These are phyloP conservation scores for Procambarus virginalis DNA, from an alignment of 1,140 invertebrate species.

Conservation along the genomic window DNA sequence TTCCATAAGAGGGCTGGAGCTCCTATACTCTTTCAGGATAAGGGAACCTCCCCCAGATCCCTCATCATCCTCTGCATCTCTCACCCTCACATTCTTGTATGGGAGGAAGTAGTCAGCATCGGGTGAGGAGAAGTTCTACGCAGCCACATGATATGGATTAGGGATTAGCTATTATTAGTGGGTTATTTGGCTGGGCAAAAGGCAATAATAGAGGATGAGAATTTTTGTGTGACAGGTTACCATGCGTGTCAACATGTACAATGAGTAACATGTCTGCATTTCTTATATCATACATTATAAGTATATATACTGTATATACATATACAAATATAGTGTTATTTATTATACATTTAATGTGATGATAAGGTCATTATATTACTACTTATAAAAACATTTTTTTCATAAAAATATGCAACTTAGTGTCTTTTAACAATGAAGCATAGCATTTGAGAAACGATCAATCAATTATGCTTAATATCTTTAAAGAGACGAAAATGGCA, in stretches of 20 bases:
- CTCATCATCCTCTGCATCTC: constrained; percentile 37
- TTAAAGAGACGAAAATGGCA: background rate
- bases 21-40: constrained; percentile 20
- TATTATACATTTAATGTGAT: background rate
- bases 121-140: constrained; percentile 54
- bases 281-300: background rate
- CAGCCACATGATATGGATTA: constrained; percentile 26
- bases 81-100: constrained; percentile 35
- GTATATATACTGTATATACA: too few relatives aligned
- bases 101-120: constrained; percentile 56
- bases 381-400: background rate
- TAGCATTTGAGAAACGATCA: background rate
- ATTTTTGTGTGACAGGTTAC: background rate
- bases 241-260: background rate
- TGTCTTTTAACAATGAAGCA: background rate
- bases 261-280: background rate
- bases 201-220: background rate
- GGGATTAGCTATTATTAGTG: constrained; percentile 39
- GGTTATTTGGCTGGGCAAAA: constrained; percentile 27
- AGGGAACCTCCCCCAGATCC: constrained; percentile 21
- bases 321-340: background rate
- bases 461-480: background rate
- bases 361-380: background rate
- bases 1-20: constrained; percentile 25
- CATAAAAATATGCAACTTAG: background rate